Base-by-base conservation (phyloP, 2,888 invertebrate genomes). In the Tiphia femorata region DNA sequence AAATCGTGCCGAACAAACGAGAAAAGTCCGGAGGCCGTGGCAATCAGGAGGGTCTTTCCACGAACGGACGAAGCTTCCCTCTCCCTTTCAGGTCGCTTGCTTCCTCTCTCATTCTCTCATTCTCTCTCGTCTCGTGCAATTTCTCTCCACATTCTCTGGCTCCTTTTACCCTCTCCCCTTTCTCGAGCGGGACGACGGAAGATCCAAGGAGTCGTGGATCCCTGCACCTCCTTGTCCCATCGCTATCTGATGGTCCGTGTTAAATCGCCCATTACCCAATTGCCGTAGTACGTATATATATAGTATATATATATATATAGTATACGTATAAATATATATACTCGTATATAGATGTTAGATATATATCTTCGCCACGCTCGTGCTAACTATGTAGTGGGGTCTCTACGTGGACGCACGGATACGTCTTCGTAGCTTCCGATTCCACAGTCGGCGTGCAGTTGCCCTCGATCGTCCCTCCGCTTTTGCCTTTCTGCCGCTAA, bases 261-360 rank as follows among this genome's bases (percentile, higher is more conserved):
- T 77, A 73, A 77, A 76, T 77, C 72, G 76, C 60, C 77, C 74
- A 77, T 76, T 76, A 73, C 71, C 71, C 74, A 72, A 76, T 74
- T 74, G 72, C 64, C 62, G 44, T 49, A 58, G 20, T 27, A 43
- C 14, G 17, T 49, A 35, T 17, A 49, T 20, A 35, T n/a, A n/a
- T n/a, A 49, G 49, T 41, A 25, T 25, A 50, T 37, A 10, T 35
- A 19, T 14, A 35, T 33, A 38, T 17, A 7, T 7, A n/a, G 12
- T 20, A 40, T 4, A 30, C 21, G 14, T 27, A 17, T 5, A 38
- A 19, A 12, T 16, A 14, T 16, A 25, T 23, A 4, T 42, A 42
- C 3, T 14, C 27, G 27, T 20, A 0, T 21, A 23, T 25, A 21
- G 20, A 20, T 10, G n/a, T 12, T 19, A 40, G 12, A 40, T 12